Evolutionary conservation across 2,113 vertebrate genomes (phyloP), one percentile per base, ranked within the genome.

Genomic region (Elephas maximus): DNA sequence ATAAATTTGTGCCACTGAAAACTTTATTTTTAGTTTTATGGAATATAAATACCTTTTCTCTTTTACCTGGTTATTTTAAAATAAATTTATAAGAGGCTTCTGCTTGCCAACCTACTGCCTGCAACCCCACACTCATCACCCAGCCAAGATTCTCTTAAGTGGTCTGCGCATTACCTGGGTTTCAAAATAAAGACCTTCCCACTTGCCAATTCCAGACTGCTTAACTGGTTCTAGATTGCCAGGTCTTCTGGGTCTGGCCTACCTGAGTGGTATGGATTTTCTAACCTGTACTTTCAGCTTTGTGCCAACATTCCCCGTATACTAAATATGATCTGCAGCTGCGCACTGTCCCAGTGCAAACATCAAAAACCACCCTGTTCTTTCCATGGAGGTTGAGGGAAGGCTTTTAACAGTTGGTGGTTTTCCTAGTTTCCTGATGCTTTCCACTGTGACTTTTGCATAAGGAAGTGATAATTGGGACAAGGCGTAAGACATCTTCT

Each of bases 21-120:
- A 33, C 33, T 76, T 44, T 30, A 30, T n/a, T 20, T n/a, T 63
- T 60, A 62, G 33, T 41, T 85, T 88, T 67, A 88, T 57, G 88
- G 37, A 88, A 26, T 57, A 41, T 65, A 80, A 84, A 51, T 21
- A 89, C 0, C 14, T 81, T 92, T 92, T 88, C 15, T 83, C 17
- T 77, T 62, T 90, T 51, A 79, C 69, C 23, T 81, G 62, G 14
- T 57, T 78, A 82, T 89, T 71, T 91, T 88, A 88, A 67, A 96
- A 85, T 8, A 73, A 87, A 94, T 41, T 74, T 84, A 8, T 44
- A 84, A 51, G 24, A 77, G 37, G n/a, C 63, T 87, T 92, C 60
- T 90, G n/a, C 45, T 78, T 82, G 69, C 12, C 63, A 57, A 2
- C 6, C 26, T 20, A 71, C 8, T 91, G 51, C 57, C 37, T 20